Conservation (phyloP, 2,797 vertebrate genomes). For the Nannoperca obscura region DNA sequence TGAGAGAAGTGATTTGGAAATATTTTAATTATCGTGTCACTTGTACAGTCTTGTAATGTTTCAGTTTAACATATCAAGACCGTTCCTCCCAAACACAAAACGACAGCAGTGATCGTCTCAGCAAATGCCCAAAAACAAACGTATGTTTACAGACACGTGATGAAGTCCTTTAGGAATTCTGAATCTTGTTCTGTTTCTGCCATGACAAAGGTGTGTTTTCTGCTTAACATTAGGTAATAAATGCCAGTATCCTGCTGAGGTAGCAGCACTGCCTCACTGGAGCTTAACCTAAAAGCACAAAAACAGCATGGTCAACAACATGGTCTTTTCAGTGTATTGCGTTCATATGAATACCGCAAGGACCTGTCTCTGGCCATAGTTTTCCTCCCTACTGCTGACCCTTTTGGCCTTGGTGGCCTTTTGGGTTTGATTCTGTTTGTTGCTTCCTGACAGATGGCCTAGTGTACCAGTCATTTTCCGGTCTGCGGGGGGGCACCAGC, state of each 20-base stretch:
- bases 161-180: background rate
- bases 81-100: background rate
- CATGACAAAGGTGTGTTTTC: background rate
- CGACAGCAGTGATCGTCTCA: background rate
- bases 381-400: slow-evolving; percentile 55
- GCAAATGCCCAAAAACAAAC: slow-evolving; percentile 6
- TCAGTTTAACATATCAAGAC: slow-evolving; percentile 15
- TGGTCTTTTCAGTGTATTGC: background rate
- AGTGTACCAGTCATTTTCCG: slow-evolving; percentile 52
- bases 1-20: slow-evolving; percentile 21
- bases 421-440: slow-evolving; percentile 47
- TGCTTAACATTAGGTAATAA: background rate
- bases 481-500: slow-evolving; percentile 55
- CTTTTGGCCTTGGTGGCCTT: slow-evolving; percentile 61
- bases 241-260: slow-evolving; percentile 18
- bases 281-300: slow-evolving; percentile 13
- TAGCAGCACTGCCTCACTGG: background rate
- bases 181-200: background rate
- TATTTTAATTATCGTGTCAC: slow-evolving; percentile 13
- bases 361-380: slow-evolving; percentile 36
- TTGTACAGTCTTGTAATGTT: slow-evolving; percentile 2
- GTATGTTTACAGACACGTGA: background rate
- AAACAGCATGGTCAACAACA: slow-evolving; percentile 16
- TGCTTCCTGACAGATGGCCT: slow-evolving; percentile 82
- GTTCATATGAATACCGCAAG: slow-evolving; percentile 7